phyloP scores from a whole-genome alignment of 2,113 vertebrate species.

The Sphyrna mokarran region DNA sequence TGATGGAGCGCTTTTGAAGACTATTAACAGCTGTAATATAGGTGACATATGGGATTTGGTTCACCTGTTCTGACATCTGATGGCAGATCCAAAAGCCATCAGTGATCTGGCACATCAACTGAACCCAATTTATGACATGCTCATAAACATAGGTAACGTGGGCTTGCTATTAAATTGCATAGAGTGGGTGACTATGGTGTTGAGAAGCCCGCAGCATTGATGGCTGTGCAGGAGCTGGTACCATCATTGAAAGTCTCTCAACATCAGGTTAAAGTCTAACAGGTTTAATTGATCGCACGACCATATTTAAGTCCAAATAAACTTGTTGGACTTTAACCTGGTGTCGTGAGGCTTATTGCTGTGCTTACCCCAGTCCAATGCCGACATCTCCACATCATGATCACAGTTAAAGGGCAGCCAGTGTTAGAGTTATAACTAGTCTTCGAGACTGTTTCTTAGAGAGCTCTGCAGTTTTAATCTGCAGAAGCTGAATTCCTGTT shows the following conservation, averaged over 20 bases:
- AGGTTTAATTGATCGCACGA: too few species aligned
- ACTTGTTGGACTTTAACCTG: too few species aligned
- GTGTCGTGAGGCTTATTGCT: too few species aligned
- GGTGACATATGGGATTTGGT: not conserved
- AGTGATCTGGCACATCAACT: not conserved
- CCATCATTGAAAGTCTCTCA: not conserved
- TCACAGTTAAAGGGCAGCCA: not conserved
- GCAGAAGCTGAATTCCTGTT: not conserved
- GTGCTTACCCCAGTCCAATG: too few species aligned
- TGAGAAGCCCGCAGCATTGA: not conserved
- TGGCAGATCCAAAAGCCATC: not conserved
- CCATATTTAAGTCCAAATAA: too few species aligned
- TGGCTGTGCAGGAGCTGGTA: not conserved
- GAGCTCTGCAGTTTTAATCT: not conserved
- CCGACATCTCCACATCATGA: too few species aligned
- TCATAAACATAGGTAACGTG: not conserved
- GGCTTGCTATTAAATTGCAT: not conserved
- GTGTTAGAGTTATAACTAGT: not conserved
- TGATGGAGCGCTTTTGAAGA: not conserved
- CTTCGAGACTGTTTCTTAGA: not conserved
- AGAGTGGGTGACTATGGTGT: not conserved
- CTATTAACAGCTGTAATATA: not conserved
- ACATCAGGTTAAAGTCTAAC: too few species aligned
- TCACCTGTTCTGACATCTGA: not conserved
- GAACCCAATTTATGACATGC: not conserved